Evolutionary conservation across 2,113 vertebrate species (phyloP), one percentile per base, ranked within the genome.

Genomic region (Oncorhynchus masou): DNA sequence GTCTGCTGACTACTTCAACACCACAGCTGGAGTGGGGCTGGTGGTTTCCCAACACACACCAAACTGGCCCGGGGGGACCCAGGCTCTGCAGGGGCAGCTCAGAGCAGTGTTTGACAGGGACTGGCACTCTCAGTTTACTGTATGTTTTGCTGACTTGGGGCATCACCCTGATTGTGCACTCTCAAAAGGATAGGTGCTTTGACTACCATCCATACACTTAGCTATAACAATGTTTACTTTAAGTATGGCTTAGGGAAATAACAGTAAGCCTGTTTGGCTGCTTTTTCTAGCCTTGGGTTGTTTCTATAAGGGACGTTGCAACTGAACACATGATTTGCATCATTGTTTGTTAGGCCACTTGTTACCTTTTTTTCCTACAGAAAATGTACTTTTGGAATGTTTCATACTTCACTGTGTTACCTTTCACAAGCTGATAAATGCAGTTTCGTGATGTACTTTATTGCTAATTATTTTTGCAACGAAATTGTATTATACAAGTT

Each of bases 1-100:
- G 96, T 95, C 95, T 1, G 95, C 93, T 62, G 95, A 97, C 29
- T 97, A 97, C 84, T 98, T 97, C 85, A 66, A 82, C 82, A 93
- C 79, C 81, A 98, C 96, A 60, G 92, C 95, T 31, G 96, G 96
- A 0, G 94, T 97, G 79, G 94, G 95, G 49, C 81, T 98, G 78
- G 93, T 97, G 80, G 80, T 96, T 83, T 95, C 67, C 79, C 95
- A 96, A 88, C 83, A 90, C 74, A 80, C 60, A 0, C 71, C 87
- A 45, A 34, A 34, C 11, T 1, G 71, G 0, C 68, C 57, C 27
- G 83, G 74, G n/a, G 79, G 66, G 1, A 76, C 12, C 0, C 29
- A 75, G 34, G 69, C 88, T 0, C 79, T 95, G 59, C 94, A 95
- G 82, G 79, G 90, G 24, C 94, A 95, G 85, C 70, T 98, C 59